phyloP scores from a whole-genome alignment of 2,113 vertebrate species.

The Solea senegalensis region DNA sequence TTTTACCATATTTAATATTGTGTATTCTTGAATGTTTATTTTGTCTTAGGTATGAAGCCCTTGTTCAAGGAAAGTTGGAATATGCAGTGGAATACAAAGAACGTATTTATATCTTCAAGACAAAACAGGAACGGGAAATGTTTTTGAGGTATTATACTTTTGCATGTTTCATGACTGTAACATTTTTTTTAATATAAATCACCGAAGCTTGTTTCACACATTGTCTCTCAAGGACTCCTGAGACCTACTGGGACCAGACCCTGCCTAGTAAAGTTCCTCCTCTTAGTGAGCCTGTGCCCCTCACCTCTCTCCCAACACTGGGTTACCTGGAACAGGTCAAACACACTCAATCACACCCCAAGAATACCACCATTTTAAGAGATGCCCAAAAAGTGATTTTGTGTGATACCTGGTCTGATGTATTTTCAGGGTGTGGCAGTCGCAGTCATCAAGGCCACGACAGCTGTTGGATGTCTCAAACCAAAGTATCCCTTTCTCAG shows the following conservation, averaged over 20 bases:
- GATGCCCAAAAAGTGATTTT: not conserved
- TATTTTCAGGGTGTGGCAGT: conserved; percentile 85
- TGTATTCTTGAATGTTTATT: conserved; percentile 5
- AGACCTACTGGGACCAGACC: conserved; percentile 87
- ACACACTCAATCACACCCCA: not conserved
- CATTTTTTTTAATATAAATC: not conserved
- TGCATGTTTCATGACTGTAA: not conserved
- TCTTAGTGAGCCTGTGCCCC: conserved; percentile 82
- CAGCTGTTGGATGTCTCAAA: conserved; percentile 89
- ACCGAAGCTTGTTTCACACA: not conserved
- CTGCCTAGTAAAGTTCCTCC: conserved; percentile 92
- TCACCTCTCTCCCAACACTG: conserved; percentile 88
- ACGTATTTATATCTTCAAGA: conserved; percentile 88
- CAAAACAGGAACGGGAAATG: conserved; percentile 85
- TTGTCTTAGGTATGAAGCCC: conserved; percentile 87
- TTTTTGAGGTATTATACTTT: conserved; percentile 86
- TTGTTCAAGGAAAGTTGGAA: conserved; percentile 86
- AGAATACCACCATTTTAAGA: not conserved
- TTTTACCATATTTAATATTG: not conserved
- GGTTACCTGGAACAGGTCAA: conserved; percentile 95
- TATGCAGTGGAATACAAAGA: conserved; percentile 87
- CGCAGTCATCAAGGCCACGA: conserved; percentile 92
- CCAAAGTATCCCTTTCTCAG: conserved; percentile 94
- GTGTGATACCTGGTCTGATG: not conserved
- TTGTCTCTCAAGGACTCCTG: conserved; percentile 82